phyloP scores from a whole-genome alignment of 1,140 invertebrate species.

The Episyrphus balteatus region DNA sequence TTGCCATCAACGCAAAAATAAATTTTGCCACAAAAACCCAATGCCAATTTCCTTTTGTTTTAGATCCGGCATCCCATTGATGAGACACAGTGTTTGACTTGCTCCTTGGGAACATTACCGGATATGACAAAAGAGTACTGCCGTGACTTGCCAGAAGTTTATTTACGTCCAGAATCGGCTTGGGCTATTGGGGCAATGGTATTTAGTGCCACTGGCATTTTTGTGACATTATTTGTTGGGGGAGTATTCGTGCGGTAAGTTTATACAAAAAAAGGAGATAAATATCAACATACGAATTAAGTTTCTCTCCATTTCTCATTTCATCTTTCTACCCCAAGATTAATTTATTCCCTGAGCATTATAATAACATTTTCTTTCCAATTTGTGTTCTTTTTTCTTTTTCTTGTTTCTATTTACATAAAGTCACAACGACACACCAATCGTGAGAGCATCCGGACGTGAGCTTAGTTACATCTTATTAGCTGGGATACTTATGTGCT shows the following conservation, averaged over 20 bases:
- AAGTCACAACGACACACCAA: conserved; percentile 70
- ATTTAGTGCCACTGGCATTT: conserved; percentile 63
- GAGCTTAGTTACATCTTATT: conserved; percentile 82
- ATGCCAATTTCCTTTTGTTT: conserved; percentile 7
- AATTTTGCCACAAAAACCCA: no score
- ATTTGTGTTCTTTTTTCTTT: not conserved
- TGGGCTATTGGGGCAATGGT: conserved; percentile 86
- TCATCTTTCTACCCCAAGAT: not conserved
- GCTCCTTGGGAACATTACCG: conserved; percentile 70
- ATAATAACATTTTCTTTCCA: not conserved
- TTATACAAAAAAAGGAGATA: no score
- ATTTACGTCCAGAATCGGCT: conserved; percentile 64
- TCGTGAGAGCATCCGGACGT: conserved; percentile 79
- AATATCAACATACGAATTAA: not conserved
- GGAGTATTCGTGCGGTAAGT: conserved; percentile 47
- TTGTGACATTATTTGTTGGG: conserved; percentile 59
- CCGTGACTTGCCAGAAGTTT: conserved; percentile 70
- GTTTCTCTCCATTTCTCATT: not conserved
- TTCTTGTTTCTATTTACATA: not conserved
- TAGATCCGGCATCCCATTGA: conserved; percentile 67
- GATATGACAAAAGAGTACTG: conserved; percentile 62
- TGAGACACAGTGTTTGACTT: conserved; percentile 74
- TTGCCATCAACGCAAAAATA: not conserved
- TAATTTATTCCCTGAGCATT: not conserved
- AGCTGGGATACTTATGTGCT: conserved; percentile 80